Conservation (phyloP, 2,113 vertebrate species). For the Lepus timidus region DNA sequence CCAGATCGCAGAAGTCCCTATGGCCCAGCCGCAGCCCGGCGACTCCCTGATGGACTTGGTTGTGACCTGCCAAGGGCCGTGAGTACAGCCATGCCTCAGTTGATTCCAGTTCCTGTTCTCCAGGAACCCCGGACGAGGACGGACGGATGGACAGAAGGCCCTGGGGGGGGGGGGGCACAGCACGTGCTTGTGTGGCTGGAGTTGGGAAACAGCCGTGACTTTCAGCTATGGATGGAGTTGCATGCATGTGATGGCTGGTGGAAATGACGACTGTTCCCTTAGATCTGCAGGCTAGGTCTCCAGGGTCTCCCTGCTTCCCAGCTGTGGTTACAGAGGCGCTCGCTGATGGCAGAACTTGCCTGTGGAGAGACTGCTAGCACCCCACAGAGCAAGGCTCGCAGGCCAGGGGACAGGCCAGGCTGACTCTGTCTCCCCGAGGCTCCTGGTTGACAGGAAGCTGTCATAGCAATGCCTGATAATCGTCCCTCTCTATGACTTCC, state of each 20-base stretch:
- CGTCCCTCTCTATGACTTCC: not conserved
- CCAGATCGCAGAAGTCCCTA: constrained; percentile 87
- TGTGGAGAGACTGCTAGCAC: not conserved
- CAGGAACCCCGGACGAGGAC: not conserved
- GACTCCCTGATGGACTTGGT: constrained; percentile 92
- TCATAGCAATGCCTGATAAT: not conserved
- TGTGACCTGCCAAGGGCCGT: constrained; percentile 95
- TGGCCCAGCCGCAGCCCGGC: constrained; percentile 85
- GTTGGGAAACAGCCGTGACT: not conserved
- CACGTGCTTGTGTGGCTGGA: not conserved
- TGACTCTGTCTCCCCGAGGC: not conserved
- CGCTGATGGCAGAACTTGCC: not conserved
- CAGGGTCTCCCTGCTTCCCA: not conserved
- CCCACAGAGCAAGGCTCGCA: not conserved
- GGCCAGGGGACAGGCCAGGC: not conserved
- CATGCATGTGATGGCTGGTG: not conserved
- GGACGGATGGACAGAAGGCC: not conserved
- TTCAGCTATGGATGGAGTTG: not conserved
- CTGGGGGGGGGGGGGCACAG: not conserved
- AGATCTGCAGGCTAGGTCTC: no score
- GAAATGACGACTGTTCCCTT: no score
- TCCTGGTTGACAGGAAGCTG: not conserved
- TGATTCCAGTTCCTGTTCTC: not conserved
- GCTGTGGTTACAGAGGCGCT: not conserved
- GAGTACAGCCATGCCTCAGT: constrained; percentile 66